These are phyloP conservation scores for Pentalonia nigronervosa DNA, from an alignment of 1,140 invertebrate species.

Conservation along the genomic window DNA sequence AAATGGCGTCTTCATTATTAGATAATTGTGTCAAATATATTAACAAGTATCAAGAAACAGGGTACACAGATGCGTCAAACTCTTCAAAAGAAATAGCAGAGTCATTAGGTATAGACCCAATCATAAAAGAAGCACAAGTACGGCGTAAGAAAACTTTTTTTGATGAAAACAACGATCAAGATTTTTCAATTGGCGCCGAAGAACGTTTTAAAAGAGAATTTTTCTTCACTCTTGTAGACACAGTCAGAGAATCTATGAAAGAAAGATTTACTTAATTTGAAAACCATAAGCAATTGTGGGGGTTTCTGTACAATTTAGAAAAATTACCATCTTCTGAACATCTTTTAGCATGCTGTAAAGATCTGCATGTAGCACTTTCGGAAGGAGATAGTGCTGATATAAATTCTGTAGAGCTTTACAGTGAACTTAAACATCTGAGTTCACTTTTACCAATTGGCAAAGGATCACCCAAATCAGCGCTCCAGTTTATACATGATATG, in stretches of 20 bases:
- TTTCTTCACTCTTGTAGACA: slow-evolving; percentile 42
- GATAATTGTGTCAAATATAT: slow-evolving; percentile 39
- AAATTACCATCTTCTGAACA: slow-evolving; percentile 37
- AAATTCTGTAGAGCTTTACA: slow-evolving; percentile 33
- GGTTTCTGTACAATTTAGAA: slow-evolving; percentile 41
- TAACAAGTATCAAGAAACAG: slow-evolving; percentile 18
- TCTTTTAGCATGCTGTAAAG: slow-evolving; percentile 39
- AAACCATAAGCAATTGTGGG: slow-evolving; percentile 35
- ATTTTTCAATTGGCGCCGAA: background rate
- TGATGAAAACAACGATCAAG: background rate
- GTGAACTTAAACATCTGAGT: slow-evolving; percentile 17
- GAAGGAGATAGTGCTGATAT: slow-evolving; percentile 6
- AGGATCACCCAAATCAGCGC: slow-evolving; percentile 6
- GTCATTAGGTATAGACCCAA: slow-evolving; percentile 6
- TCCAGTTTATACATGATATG: slow-evolving; percentile 28
- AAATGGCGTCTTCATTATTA: slow-evolving; percentile 2
- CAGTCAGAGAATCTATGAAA: slow-evolving; percentile 32
- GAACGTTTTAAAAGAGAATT: slow-evolving; percentile 31
- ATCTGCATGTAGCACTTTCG: background rate
- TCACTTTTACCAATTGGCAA: slow-evolving; percentile 32
- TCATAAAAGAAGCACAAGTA: slow-evolving; percentile 13
- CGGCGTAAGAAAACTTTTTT: background rate
- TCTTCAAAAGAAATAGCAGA: slow-evolving; percentile 37
- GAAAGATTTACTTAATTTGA: slow-evolving; percentile 34
- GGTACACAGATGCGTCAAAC: slow-evolving; percentile 9